Base-by-base conservation (phyloP, 2,113 vertebrate genomes). In the Otolemur garnettii region DNA sequence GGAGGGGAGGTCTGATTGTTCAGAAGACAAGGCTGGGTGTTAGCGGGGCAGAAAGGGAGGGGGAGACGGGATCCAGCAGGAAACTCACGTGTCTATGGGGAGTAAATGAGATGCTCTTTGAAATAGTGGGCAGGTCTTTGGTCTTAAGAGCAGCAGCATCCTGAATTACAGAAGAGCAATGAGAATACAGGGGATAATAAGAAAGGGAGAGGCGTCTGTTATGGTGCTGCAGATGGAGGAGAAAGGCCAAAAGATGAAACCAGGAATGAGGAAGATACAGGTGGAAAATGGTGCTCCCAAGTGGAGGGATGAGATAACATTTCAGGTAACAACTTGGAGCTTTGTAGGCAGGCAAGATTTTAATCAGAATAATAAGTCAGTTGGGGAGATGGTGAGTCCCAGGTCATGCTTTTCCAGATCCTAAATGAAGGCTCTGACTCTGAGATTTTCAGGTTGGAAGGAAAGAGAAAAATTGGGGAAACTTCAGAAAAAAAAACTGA, bases 181-280 rank as follows among this genome's bases (percentile, higher is more conserved):
- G 64, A 81, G 18, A 72, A 50, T 79, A 81, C 78, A 79, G 7
- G 55, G 55, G 19, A 38, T 80, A 66, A 84, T 80, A 66, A 80
- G 77, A 71, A 90, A 87, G 42, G 55, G 19, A 80, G 90, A 69
- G 19, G 28, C 50, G 64, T 30, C 62, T 69, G 19, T n/a, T 30
- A 14, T 62, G 59, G 75, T 82, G 53, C 15, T 38, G 5, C 38
- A 59, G 57, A 79, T 79, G 88, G 59, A 45, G 21, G 33, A 85
- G 33, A 71, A 88, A 95, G 53, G 45, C 80, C 89, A 87, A 79
- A 77, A 88, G 91, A 92, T 78, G 38, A 62, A 92, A 92, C 69
- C 45, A 38, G n/a, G 26, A 66, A 45, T 45, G 33, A 78, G 64
- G 87, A 87, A 90, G 33, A 85, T 83, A 4, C 50, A n/a, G 38